These are phyloP conservation scores for Himalopsyche japonica DNA, from an alignment of 2,888 invertebrate species.

Conservation along the genomic window DNA sequence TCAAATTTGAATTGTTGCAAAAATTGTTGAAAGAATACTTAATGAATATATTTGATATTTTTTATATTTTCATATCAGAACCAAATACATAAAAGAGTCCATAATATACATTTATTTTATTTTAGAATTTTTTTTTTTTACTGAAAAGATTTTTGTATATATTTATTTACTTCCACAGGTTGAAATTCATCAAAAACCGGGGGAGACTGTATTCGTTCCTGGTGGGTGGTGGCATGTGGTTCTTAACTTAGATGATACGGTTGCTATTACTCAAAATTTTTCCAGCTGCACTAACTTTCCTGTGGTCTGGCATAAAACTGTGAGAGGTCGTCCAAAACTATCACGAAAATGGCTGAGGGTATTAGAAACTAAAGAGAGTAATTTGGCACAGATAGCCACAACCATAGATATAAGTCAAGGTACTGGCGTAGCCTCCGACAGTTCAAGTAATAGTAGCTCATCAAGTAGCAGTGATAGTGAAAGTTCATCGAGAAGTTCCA, in stretches of 20 bases:
- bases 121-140: no score
- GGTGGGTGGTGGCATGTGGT: slow-evolving; percentile 99
- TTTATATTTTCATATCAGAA: no score
- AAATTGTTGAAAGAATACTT: no score
- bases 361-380: slow-evolving; percentile 72
- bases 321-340: slow-evolving; percentile 92
- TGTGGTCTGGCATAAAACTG: slow-evolving; percentile 97
- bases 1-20: no score
- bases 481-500: slow-evolving; percentile 58
- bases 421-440: slow-evolving; percentile 92
- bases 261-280: slow-evolving; percentile 98
- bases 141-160: neutral
- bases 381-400: slow-evolving; percentile 78
- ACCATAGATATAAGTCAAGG: slow-evolving; percentile 82
- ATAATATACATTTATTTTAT: no score
- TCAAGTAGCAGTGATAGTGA: slow-evolving; percentile 68
- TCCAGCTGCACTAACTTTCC: slow-evolving; percentile 95
- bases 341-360: slow-evolving; percentile 89
- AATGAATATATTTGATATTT: no score
- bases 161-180: slow-evolving; percentile 59
- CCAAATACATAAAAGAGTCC: no score
- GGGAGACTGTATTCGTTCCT: slow-evolving; percentile 97
- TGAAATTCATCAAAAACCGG: slow-evolving; percentile 93
- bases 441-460: slow-evolving; percentile 85
- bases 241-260: slow-evolving; percentile 91